phyloP scores from a whole-genome alignment of 1,140 invertebrate genomes.

The Aphidius ervi region DNA sequence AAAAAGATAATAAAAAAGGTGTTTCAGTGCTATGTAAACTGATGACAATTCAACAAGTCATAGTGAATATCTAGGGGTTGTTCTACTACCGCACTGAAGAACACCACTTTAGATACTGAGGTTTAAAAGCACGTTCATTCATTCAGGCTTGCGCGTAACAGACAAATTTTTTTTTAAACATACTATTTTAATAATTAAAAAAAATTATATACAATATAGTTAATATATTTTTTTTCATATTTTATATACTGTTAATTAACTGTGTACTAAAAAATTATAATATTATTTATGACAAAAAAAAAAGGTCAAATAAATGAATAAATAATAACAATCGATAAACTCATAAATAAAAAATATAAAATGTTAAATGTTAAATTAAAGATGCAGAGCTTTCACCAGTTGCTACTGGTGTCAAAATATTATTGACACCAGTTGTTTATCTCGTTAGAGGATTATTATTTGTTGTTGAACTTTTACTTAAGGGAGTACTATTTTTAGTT shows the following conservation, averaged over 20 bases:
- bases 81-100: slow-evolving; percentile 24
- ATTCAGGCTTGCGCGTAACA: slow-evolving; percentile 32
- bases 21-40: background rate
- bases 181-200: too few species aligned
- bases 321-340: too few species aligned
- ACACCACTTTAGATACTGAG: slow-evolving; percentile 30
- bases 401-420: background rate
- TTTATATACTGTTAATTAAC: too few species aligned
- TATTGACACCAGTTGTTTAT: slow-evolving; percentile 3
- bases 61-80: background rate
- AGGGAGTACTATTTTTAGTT: background rate
- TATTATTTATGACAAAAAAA: too few species aligned
- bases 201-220: too few species aligned
- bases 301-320: too few species aligned
- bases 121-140: slow-evolving; percentile 36
- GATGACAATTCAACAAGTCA: slow-evolving; percentile 6
- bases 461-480: background rate
- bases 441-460: background rate
- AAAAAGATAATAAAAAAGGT: too few species aligned
- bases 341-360: too few species aligned
- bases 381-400: too few species aligned
- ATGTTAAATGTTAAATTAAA: too few species aligned
- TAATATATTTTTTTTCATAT: too few species aligned
- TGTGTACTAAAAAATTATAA: too few species aligned
- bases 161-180: slow-evolving; percentile 1